Percentiles rank a stretch among this genome's conserved stretches.
phyloP scores from a whole-genome alignment of 1,140 invertebrate species.

The Glossosoma conforme region DNA sequence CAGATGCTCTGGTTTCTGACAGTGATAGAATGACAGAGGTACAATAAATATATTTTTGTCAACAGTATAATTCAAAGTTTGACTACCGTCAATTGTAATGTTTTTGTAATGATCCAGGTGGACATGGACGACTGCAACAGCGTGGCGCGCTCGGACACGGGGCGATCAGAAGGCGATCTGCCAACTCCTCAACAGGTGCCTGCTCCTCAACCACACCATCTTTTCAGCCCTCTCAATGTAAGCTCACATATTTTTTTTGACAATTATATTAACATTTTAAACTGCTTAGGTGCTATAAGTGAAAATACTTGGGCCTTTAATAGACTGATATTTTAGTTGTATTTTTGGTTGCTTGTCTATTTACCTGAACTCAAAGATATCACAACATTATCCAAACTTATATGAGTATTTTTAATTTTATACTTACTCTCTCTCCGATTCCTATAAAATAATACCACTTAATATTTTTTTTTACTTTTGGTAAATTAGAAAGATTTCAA shows the following conservation, averaged over 20 bases:
- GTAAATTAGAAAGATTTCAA: too few species aligned
- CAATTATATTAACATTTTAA: background rate
- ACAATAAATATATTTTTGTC: too few species aligned
- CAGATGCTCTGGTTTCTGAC: slow-evolving; percentile 92
- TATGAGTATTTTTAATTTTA: too few species aligned
- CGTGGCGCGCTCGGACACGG: slow-evolving; percentile 46
- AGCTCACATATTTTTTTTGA: slow-evolving; percentile 2
- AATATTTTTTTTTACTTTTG: too few species aligned
- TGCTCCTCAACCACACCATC: slow-evolving; percentile 12
- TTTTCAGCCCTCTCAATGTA: slow-evolving; percentile 21
- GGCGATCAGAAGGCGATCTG: slow-evolving; percentile 39
- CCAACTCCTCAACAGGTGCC: slow-evolving; percentile 9
- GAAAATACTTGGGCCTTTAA: too few species aligned
- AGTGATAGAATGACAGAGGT: slow-evolving; percentile 85
- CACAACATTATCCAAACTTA: too few species aligned
- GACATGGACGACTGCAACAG: slow-evolving; percentile 50
- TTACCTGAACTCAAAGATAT: too few species aligned
- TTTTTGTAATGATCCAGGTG: slow-evolving; percentile 35
- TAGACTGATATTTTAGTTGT: too few species aligned
- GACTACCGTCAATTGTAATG: background rate
- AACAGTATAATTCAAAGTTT: background rate
- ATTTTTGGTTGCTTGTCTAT: too few species aligned
- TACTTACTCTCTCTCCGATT: too few species aligned
- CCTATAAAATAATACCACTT: too few species aligned
- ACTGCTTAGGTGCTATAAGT: too few species aligned